Conservation (phyloP, 2,888 invertebrate genomes). For the Drosophila birchii region DNA sequence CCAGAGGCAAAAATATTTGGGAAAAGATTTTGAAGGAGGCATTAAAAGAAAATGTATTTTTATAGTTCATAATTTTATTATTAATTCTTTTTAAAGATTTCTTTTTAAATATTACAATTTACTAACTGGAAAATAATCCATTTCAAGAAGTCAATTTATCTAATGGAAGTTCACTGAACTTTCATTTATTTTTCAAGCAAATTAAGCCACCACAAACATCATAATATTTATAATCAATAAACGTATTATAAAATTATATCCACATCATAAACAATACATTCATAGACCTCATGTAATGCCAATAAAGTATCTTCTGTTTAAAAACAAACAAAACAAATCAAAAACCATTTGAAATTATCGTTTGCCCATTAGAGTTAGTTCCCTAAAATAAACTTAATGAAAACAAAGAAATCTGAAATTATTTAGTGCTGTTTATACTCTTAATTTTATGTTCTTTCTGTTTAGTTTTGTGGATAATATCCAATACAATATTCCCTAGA, state of each 20-base stretch:
- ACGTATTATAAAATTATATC: no score
- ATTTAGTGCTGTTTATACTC: constrained; percentile 3
- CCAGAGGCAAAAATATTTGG: constrained; percentile 7
- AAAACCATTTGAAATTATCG: neutral
- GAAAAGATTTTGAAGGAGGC: neutral
- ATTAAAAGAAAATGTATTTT: neutral
- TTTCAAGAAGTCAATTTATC: neutral
- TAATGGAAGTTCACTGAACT: no score
- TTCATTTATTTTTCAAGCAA: no score
- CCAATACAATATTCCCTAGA: neutral
- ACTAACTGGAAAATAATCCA: neutral
- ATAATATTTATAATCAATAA: neutral
- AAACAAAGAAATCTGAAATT: neutral
- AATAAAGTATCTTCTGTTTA: neutral
- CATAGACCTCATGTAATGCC: neutral
- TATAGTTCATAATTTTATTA: neutral
- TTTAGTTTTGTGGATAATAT: constrained; percentile 1
- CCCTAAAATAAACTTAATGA: neutral
- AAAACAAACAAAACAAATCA: constrained; percentile 3
- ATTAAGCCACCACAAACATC: neutral
- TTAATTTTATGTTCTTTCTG: neutral
- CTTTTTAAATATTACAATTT: no score
- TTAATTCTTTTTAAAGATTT: no score
- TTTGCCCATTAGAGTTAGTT: neutral
- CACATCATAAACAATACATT: neutral